A percentile compares a stretch with the other conserved stretches of the same genome.
Conservation (phyloP, 2,113 vertebrate species). For the Cynopterus brachyotis region DNA sequence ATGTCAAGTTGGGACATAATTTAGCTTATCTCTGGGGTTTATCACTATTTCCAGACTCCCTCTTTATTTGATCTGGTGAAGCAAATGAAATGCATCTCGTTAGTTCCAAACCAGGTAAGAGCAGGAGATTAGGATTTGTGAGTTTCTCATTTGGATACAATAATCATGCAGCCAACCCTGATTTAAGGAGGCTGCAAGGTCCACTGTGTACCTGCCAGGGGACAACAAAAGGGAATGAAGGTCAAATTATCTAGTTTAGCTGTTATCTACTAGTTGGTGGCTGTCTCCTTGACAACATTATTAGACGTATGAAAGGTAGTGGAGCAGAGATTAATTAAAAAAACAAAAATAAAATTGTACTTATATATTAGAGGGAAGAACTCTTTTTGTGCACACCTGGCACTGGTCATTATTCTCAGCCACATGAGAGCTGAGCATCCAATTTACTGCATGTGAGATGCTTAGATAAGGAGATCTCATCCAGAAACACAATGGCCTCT, state of each 20-base stretch:
- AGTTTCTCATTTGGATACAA: conserved; percentile 8
- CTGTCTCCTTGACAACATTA: conserved; percentile 17
- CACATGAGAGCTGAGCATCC: background rate
- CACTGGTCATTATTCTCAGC: background rate
- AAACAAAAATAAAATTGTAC: background rate
- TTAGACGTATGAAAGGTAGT: background rate
- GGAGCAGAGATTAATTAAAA: conserved; percentile 12
- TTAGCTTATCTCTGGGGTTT: conserved; percentile 58
- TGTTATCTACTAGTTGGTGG: background rate
- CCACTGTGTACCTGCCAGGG: accelerated
- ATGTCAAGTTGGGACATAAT: conserved; percentile 63
- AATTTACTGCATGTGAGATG: background rate
- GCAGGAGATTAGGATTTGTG: conserved; percentile 13
- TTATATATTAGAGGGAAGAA: background rate
- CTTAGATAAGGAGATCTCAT: background rate
- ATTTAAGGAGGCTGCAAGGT: background rate
- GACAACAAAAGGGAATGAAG: background rate
- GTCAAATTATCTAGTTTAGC: background rate
- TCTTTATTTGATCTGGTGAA: conserved; percentile 57
- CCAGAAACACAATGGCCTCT: background rate
- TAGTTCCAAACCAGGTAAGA: conserved; percentile 48
- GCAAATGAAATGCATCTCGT: conserved; percentile 51
- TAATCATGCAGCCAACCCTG: background rate
- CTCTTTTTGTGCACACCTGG: background rate
- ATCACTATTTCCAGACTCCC: conserved; percentile 33